Evolutionary conservation across 2,797 vertebrate genomes (phyloP), one percentile per base, ranked within the genome.

Genomic region (Eulemur coronatus): DNA sequence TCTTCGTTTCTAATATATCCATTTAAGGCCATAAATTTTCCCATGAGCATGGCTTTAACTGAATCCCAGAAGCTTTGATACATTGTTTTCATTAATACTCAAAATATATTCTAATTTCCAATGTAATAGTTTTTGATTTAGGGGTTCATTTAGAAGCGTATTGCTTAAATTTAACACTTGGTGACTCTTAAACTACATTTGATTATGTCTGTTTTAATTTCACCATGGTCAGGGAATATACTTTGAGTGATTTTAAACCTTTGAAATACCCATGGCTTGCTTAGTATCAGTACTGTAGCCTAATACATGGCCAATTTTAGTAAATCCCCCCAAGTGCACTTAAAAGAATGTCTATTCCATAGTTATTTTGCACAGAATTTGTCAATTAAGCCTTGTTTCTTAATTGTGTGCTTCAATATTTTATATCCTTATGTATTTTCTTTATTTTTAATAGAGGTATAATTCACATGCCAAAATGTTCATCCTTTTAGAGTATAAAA

Each of bases 171-270:
- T 82, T n/a, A 48, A 33, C 61, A 48, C 26, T 70, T 69, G 28
- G 12, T 84, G 61, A 84, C 87, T 95, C 35, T 52, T 85, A 88
- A 93, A 67, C 65, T 95, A 30, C 13, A 8, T 78, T 90, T 85
- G 61, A 67, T 80, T 94, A 24, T 78, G 72, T 88, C n/a, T 95
- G 24, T 35, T 70, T 89, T 84, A 85, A 78, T 94, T 89, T 91
- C 73, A 17, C 22, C 82, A 67, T 85, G 79, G 63, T 48, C 73
- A 76, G 52, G 69, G 30, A 81, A 46, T 79, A 79, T n/a, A 15
- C 46, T 59, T 61, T 48, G 75, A 69, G 11, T 91, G 82, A 91
- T 73, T 85, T 79, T 55, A 86, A 85, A 81, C 43, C 24, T 84
- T 59, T 89, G 65, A 93, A 89, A 84, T 90, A 24, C 20, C 24